Base-by-base conservation (phyloP, 2,797 vertebrate species). In the Aldrovandia affinis region DNA sequence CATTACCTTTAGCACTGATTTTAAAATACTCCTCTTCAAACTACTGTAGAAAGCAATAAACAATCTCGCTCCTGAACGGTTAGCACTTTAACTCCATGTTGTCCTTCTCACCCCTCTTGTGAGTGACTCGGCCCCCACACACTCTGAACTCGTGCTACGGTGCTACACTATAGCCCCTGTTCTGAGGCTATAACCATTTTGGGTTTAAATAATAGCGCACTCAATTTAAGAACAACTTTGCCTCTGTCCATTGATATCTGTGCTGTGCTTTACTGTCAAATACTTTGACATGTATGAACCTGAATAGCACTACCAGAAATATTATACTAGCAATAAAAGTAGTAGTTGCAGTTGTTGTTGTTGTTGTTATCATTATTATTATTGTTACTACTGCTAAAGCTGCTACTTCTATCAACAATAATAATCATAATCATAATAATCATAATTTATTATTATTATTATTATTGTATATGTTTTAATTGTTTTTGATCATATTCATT, bases 401-500 rank as follows among this genome's bases (percentile, higher is more conserved):
- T n/a, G n/a, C n/a, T n/a, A n/a, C n/a, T n/a, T n/a, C n/a, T n/a
- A n/a, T n/a, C n/a, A n/a, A n/a, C n/a, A n/a, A n/a, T n/a, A n/a
- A n/a, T n/a, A n/a, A n/a, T n/a, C n/a, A n/a, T n/a, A n/a, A n/a
- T n/a, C n/a, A n/a, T n/a, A n/a, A n/a, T n/a, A n/a, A n/a, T n/a
- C n/a, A n/a, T n/a, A n/a, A n/a, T n/a, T n/a, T n/a, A n/a, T n/a
- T n/a, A n/a, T n/a, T n/a, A n/a, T n/a, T n/a, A n/a, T n/a, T n/a
- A n/a, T n/a, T n/a, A n/a, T n/a, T n/a, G n/a, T n/a, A n/a, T n/a
- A n/a, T n/a, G n/a, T n/a, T n/a, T n/a, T n/a, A n/a, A n/a, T 47
- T 54, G 30, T 80, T 85, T 86, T 63, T 81, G 61, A 75, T 50
- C 33, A 50, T 15, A 4, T 47, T 70, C 80, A 78, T 85, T 54